These are phyloP conservation scores for Balanococcus diminutus DNA, from an alignment of 2,888 invertebrate species.

Conservation along the genomic window DNA sequence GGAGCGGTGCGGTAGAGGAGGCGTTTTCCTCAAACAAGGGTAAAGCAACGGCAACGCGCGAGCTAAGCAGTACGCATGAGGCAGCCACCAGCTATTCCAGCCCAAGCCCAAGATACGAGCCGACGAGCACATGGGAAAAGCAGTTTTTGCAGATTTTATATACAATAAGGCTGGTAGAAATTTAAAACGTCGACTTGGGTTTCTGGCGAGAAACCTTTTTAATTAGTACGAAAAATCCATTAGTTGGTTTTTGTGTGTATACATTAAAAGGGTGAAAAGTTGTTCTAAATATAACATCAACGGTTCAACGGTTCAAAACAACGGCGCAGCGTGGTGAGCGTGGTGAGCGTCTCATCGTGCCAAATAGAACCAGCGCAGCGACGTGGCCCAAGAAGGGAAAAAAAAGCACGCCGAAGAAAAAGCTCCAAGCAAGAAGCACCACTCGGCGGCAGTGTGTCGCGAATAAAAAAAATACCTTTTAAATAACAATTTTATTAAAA, in stretches of 20 bases:
- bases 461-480: neutral
- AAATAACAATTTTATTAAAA: conserved; percentile 26
- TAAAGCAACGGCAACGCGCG: neutral
- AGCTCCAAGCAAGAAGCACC: neutral
- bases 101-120: neutral
- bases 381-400: neutral
- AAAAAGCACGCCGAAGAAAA: neutral
- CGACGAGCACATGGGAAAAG: neutral
- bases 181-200: neutral
- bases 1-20: neutral
- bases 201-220: conserved; percentile 3
- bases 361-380: too few relatives aligned
- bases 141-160: neutral
- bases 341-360: neutral
- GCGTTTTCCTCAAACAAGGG: neutral
- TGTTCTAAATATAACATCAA: conserved; percentile 20
- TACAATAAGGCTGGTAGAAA: neutral
- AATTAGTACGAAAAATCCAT: conserved; percentile 29
- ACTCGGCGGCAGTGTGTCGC: too few relatives aligned
- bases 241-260: neutral
- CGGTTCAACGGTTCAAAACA: too few relatives aligned
- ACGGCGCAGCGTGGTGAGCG: neutral
- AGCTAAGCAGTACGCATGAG: too few relatives aligned
- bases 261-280: neutral
- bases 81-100: too few relatives aligned